Evolutionary conservation across 2,888 invertebrate species (phyloP), one percentile per base, ranked within the genome.

Genomic region (Entomobrya multifasciata): DNA sequence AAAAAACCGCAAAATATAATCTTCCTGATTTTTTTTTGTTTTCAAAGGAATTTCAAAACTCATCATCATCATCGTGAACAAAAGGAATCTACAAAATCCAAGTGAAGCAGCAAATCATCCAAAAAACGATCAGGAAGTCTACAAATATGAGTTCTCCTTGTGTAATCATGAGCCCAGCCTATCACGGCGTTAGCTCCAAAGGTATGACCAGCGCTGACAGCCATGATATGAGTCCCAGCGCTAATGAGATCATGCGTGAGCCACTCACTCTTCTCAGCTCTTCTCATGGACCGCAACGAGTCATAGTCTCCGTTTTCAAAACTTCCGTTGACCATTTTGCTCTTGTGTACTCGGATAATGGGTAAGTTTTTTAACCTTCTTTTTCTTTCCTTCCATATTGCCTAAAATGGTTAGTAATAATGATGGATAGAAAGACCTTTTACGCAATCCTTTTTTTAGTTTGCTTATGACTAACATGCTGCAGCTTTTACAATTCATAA

Each of bases 261-360:
- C 88, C 89, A 62, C 86, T 89, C 62, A 90, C 89, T 27, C 89
- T 90, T 15, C 86, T 90, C 77, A 89, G 89, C 72, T 87, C 89
- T n/a, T 74, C 74, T 49, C 88, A 89, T 77, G 89, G 89, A 79
- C 89, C 90, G 11, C 88, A 90, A 78, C 36, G 89, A 20, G 90
- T 90, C 65, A 88, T 88, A 27, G 60, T 90, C 20, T 89, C 89
- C 0, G 88, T 89, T 70, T 89, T 89, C 72, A 86, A 89, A 36
- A 90, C 90, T 30, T 89, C 90, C 15, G 89, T 89, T 27, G 90
- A 90, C 79, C 90, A 90, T 57, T 90, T 90, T 77, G 88, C 90
- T 65, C 88, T 90, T 67, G 90, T 90, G 25, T 90, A 89, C 77
- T 88, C 90, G 6, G 90, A 90, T 47, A 90, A 89, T 81, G 81